Evolutionary conservation across 2,797 vertebrate species (phyloP).

Genomic region (Onychomys arenicola): DNA sequence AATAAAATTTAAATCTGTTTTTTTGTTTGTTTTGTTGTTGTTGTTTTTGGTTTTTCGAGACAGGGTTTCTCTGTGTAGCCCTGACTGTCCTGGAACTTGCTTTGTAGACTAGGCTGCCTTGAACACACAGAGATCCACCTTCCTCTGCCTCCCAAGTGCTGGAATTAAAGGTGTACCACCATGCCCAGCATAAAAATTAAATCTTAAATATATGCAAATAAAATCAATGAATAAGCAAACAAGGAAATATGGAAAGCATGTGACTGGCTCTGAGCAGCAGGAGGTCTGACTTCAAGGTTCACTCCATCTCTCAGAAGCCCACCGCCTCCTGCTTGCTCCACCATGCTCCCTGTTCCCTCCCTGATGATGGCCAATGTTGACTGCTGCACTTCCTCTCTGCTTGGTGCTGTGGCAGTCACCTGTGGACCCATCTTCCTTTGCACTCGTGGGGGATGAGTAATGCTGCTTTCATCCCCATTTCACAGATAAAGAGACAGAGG

Average conservation of each 20-base stretch:
- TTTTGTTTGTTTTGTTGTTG: background rate
- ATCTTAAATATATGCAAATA: background rate
- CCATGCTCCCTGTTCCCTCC: background rate
- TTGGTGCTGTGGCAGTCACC: background rate
- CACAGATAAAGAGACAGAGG: background rate
- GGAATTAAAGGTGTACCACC: background rate
- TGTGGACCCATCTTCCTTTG: background rate
- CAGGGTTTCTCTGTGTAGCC: background rate
- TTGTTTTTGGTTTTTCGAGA: background rate
- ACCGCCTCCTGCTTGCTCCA: background rate
- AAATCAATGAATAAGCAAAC: background rate
- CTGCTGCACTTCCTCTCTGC: background rate
- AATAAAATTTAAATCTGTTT: background rate
- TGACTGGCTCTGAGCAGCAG: background rate
- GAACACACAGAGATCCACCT: background rate
- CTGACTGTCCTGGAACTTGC: background rate
- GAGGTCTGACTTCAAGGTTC: background rate
- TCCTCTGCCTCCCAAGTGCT: background rate
- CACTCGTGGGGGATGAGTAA: background rate
- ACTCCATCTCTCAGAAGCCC: background rate
- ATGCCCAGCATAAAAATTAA: background rate
- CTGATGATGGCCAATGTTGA: background rate
- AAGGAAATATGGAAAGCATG: background rate
- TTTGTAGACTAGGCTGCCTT: background rate
- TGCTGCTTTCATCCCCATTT: background rate